Conservation (phyloP, 2,797 vertebrate species). For the Glyptemys insculpta region DNA sequence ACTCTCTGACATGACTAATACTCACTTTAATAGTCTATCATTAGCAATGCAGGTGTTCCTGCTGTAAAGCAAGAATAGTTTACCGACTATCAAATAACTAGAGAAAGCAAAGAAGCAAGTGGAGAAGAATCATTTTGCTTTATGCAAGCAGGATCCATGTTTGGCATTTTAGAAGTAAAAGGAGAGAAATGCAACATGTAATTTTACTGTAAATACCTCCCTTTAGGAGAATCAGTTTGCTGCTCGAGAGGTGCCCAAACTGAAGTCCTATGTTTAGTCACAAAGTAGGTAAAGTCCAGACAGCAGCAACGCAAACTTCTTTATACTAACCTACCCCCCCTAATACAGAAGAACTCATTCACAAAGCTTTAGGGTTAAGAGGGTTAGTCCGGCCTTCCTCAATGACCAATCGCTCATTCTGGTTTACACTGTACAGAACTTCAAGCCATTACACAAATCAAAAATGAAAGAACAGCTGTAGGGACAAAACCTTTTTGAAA, state of each 20-base stretch:
- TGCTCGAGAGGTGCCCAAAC: background rate
- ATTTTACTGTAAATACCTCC: background rate
- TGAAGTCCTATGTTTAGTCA: background rate
- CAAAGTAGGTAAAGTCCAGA: background rate
- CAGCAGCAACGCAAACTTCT: background rate
- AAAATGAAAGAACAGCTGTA: conserved; percentile 14
- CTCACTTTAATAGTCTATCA: background rate
- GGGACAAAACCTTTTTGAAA: conserved; percentile 7
- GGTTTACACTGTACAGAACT: background rate
- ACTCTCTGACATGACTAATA: background rate
- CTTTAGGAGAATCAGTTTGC: background rate
- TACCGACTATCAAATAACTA: background rate
- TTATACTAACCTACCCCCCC: background rate
- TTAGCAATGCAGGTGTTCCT: background rate
- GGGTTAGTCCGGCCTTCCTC: background rate
- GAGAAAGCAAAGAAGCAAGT: background rate
- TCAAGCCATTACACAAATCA: background rate
- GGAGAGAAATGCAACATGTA: background rate
- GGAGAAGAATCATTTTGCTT: background rate
- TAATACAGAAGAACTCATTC: conserved; percentile 8
- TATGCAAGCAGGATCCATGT: background rate
- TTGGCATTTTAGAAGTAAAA: background rate
- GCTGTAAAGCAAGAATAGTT: background rate
- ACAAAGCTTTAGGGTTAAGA: conserved; percentile 10
- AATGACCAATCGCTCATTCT: background rate